Evolutionary conservation across 2,113 vertebrate species (phyloP), one percentile per base, ranked within the genome.

Genomic region (Zingel zingel): DNA sequence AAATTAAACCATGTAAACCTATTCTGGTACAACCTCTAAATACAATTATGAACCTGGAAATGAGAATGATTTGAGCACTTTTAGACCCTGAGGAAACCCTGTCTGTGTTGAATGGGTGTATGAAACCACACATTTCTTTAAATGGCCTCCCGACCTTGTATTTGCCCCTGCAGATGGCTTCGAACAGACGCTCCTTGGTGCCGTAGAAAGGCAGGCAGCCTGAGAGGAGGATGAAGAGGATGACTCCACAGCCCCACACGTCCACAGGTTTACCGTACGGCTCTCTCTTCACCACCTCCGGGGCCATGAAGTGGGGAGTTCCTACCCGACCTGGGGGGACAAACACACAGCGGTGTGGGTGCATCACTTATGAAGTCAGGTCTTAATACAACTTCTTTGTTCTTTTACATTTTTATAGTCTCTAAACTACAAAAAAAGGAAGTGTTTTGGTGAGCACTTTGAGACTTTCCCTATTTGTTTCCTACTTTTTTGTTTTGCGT

Each of bases 241-340:
- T 99, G 85, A 99, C 98, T 0, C 98, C 98, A 36, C 98, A 99
- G 75, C 98, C 98, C 98, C 98, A 99, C 84, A 99, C 98, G 61
- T 99, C 98, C 86, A 99, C 98, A 1, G 98, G 98, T 86, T 99
- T 99, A 73, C 98, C 98, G 14, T 99, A 99, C 0, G 98, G 98
- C 90, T 99, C 98, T 90, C 98, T 94, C 95, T 99, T 99, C 82
- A 99, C 98, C 77, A 99, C 98, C 93, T 99, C 98, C 50, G 98
- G 98, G 76, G 98, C 98, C 98, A 99, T 99, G 94, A 99, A 99
- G 93, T 99, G 98, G 84, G 98, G 98, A 19, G 98, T 99, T 64
- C 98, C 98, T 65, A 99, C 98, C 3, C 98, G 97, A 77, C 98
- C 98, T 99, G 91, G 39, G 39, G 39, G 10, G 39, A 11, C 39